Evolutionary conservation across 2,888 invertebrate genomes (phyloP).

Genomic region (Caenorhabditis panamensis): DNA sequence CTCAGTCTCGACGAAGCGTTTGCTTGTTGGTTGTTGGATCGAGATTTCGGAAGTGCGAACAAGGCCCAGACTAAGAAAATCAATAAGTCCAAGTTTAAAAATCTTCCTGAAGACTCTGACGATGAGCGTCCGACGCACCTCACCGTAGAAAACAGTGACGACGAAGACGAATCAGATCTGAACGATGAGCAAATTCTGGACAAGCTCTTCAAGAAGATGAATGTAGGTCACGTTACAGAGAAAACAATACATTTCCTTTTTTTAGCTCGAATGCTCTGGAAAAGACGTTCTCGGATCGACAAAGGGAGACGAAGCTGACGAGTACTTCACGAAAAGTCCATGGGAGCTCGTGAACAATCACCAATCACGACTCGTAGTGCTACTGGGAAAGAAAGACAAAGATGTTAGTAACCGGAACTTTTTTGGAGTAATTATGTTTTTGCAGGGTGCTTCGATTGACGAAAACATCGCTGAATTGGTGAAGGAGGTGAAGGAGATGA

Average conservation of each 20-base stretch:
- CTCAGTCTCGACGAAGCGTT: conserved; percentile 62
- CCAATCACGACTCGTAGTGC: neutral
- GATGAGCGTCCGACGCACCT: conserved; percentile 7
- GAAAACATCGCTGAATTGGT: conserved; percentile 36
- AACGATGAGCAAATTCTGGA: conserved; percentile 38
- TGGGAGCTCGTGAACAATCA: conserved; percentile 31
- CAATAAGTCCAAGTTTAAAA: conserved; percentile 23
- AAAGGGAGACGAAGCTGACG: neutral
- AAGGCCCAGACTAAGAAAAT: conserved; percentile 7
- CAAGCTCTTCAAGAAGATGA: conserved; percentile 49
- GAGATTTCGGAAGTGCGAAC: conserved; percentile 38
- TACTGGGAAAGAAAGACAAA: conserved; percentile 20
- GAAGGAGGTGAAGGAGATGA: conserved; percentile 35
- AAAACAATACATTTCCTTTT: neutral
- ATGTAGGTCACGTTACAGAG: conserved; percentile 21
- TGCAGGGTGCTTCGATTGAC: conserved; percentile 38
- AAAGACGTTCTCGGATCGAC: neutral
- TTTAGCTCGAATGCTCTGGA: conserved; percentile 43
- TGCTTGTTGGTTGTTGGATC: conserved; percentile 69
- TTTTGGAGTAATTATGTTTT: too few species aligned
- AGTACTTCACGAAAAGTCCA: conserved; percentile 18
- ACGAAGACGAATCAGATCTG: conserved; percentile 43
- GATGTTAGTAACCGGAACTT: neutral
- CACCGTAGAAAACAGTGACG: conserved; percentile 13
- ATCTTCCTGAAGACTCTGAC: conserved; percentile 10